Base-by-base conservation (phyloP, 1,140 invertebrate species). In the Bombus difficillimus region DNA sequence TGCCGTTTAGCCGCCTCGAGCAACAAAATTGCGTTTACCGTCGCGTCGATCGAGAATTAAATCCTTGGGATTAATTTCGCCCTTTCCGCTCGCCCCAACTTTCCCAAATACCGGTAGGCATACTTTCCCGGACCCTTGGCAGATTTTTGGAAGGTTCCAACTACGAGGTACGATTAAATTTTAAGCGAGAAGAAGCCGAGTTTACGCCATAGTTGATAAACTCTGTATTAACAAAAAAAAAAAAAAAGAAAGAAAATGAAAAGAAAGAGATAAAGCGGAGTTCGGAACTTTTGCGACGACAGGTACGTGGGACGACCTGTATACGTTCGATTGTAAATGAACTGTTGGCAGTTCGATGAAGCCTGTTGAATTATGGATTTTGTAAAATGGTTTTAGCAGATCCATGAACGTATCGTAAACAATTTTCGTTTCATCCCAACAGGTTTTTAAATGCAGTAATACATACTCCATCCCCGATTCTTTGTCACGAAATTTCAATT, bases 1-100 rank as follows among this genome's bases (percentile, higher is more conserved):
- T 39, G 39, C 37, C 39, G 68, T n/a, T 81, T 81, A 85, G 72
- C 59, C 83, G 71, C 41, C 53, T 47, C 66, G 47, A 34, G 83
- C 77, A 62, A 43, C 77, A 37, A 80, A 82, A 86, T 86, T 86
- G 79, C 59, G 62, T 81, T 82, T 69, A 43, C 72, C 66, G 66
- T 64, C 10, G 41, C 83, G 68, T 62, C 83, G 68, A 85, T 85
- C 77, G 83, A 71, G 77, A 64, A 85, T 85, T 80, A 80, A 85
- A 80, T 64, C 32, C 77, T 28, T 3, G 39, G 32, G 41, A 43
- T 62, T 69, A 59, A 69, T 79, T 41, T n/a, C 39, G n/a, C 34
- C 25, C 32, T 59, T 32, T 41, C 18, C n/a, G 39, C 0, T 22
- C 47, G 57, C 25, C 8, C 25, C 9, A 6, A 18, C 22, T n/a